These are phyloP conservation scores for Leucoptera coffeella DNA, from an alignment of 2,888 invertebrate genomes.

Conservation along the genomic window DNA sequence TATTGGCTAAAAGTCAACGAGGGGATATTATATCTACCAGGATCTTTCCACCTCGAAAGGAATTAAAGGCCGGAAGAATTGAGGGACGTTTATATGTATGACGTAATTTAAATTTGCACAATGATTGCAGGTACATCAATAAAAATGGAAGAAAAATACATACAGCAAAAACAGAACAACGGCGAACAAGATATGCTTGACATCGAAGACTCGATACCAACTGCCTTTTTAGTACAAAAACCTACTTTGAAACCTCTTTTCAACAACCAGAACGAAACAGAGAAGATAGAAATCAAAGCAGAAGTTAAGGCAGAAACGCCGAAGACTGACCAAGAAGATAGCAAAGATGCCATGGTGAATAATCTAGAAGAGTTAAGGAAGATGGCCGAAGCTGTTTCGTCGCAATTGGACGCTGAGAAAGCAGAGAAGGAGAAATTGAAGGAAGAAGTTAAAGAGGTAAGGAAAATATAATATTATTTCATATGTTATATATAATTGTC, in stretches of 20 bases:
- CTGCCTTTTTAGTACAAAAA: conserved; percentile 44
- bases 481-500: too few relatives aligned
- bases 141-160: conserved; percentile 51
- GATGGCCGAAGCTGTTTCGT: conserved; percentile 39
- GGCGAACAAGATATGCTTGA: conserved; percentile 44
- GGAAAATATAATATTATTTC: too few relatives aligned
- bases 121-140: conserved; percentile 49
- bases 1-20: conserved; percentile 15
- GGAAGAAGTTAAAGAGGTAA: conserved; percentile 21
- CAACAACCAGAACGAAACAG: conserved; percentile 27
- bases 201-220: conserved; percentile 51
- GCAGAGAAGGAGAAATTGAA: conserved; percentile 22
- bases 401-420: conserved; percentile 37
- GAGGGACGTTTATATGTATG: too few relatives aligned
- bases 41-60: too few relatives aligned
- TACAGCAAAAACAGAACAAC: conserved; percentile 36
- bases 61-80: conserved; percentile 45
- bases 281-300: conserved; percentile 41
- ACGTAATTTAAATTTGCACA: too few relatives aligned
- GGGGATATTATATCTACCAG: conserved; percentile 29
- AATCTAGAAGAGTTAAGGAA: conserved; percentile 41
- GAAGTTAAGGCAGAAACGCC: conserved; percentile 18
- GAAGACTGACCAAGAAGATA: conserved; percentile 18
- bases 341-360: conserved; percentile 42
- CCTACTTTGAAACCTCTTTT: conserved; percentile 44